Percentiles rank a stretch among this genome's conserved stretches.
Conservation (phyloP, 2,888 invertebrate species). For the Thereva unica region DNA sequence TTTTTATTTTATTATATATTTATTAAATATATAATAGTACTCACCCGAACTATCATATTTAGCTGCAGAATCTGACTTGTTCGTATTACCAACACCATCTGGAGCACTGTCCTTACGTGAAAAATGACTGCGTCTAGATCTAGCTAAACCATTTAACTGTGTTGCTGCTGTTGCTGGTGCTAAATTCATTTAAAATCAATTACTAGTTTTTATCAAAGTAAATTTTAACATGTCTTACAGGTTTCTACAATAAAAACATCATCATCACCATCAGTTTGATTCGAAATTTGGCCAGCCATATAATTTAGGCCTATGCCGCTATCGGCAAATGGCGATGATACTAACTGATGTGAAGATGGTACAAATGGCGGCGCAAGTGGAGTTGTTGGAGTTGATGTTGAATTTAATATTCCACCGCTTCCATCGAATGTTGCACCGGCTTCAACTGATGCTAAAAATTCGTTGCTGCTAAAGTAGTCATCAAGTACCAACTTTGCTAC, state of each 20-base stretch:
- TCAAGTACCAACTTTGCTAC: slow-evolving; percentile 86
- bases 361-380: slow-evolving; percentile 47
- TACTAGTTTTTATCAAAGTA: background rate
- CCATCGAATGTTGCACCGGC: slow-evolving; percentile 57
- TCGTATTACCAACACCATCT: slow-evolving; percentile 46
- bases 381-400: slow-evolving; percentile 54
- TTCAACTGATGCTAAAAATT: slow-evolving; percentile 57
- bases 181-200: background rate
- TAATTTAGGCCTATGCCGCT: slow-evolving; percentile 58
- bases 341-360: slow-evolving; percentile 43
- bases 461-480: slow-evolving; percentile 71
- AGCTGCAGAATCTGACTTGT: slow-evolving; percentile 38
- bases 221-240: background rate
- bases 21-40: slow-evolving; percentile 11
- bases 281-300: slow-evolving; percentile 48
- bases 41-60: slow-evolving; percentile 39
- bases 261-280: slow-evolving; percentile 54
- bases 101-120: slow-evolving; percentile 58
- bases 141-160: slow-evolving; percentile 52
- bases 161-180: slow-evolving; percentile 22
- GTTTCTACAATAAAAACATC: slow-evolving; percentile 54
- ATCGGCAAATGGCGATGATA: slow-evolving; percentile 51
- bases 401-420: slow-evolving; percentile 53
- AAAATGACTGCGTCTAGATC: slow-evolving; percentile 58
- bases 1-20: background rate